A percentile compares a stretch with the other conserved stretches of the same genome.
These are phyloP conservation scores for Barbus barbus DNA, from an alignment of 2,113 vertebrate genomes.

Conservation along the genomic window DNA sequence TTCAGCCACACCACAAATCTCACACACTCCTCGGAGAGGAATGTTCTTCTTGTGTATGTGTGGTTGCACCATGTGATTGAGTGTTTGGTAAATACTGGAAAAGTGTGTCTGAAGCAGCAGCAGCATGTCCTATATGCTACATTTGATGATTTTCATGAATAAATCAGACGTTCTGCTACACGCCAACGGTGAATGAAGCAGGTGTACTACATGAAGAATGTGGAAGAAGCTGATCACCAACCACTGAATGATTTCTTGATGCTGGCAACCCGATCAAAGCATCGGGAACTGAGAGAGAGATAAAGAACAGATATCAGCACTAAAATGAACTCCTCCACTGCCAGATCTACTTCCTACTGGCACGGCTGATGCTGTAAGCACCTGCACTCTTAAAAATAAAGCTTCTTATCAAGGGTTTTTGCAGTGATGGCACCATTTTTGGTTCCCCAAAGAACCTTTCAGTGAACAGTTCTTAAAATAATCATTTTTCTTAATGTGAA, in stretches of 20 bases:
- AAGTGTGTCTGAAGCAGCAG: background rate
- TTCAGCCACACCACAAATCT: conserved; percentile 23
- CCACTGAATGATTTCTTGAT: background rate
- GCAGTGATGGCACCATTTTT: background rate
- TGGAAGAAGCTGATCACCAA: too few species aligned
- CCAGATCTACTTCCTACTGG: conserved; percentile 6
- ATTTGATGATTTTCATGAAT: conserved; percentile 4
- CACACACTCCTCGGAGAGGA: conserved; percentile 10
- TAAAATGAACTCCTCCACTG: background rate
- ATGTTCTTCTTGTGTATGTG: background rate
- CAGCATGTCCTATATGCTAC: background rate
- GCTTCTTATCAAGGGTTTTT: background rate
- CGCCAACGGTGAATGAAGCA: conserved; percentile 2
- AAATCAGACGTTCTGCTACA: background rate
- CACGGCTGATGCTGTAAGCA: background rate
- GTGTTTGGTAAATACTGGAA: conserved; percentile 35
- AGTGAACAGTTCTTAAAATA: background rate
- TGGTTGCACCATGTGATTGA: conserved; percentile 6
- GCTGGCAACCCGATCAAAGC: background rate
- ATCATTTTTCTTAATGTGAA: too few species aligned
- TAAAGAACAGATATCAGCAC: background rate
- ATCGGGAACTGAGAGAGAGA: background rate
- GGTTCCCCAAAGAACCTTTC: background rate
- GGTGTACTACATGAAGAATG: conserved; percentile 1
- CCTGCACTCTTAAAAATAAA: background rate